Evolutionary conservation across 2,797 vertebrate genomes (phyloP).

Genomic region (Pangasius macronema): DNA sequence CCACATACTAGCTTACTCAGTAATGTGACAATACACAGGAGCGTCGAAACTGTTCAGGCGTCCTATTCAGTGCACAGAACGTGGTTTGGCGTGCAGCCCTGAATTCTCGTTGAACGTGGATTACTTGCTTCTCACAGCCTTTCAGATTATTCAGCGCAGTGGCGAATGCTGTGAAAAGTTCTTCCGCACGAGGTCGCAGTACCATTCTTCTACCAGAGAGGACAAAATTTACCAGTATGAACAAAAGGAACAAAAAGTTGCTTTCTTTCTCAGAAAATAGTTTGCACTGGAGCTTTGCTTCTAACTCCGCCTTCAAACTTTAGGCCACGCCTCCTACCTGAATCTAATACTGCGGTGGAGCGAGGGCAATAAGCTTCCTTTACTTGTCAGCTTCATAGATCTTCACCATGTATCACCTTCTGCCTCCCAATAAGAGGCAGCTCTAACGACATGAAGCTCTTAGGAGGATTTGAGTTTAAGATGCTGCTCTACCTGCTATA

Average conservation of each 20-base stretch:
- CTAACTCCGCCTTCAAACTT: background rate
- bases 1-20: background rate
- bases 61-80: background rate
- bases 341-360: background rate
- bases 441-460: conserved; percentile 58
- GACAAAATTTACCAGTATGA: no score
- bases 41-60: background rate
- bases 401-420: background rate
- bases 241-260: no score
- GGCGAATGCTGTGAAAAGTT: background rate
- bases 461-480: conserved; percentile 55
- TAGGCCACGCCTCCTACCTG: background rate
- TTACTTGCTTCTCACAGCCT: background rate
- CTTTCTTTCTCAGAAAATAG: no score
- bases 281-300: no score
- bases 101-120: background rate
- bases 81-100: background rate
- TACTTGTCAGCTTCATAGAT: background rate
- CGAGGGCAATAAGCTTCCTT: background rate
- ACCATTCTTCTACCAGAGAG: background rate
- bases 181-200: background rate
- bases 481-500: conserved; percentile 56
- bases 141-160: background rate
- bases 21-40: background rate
- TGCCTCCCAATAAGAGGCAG: conserved; percentile 5